phyloP scores from a whole-genome alignment of 2,888 invertebrate genomes.

The Diplazon laetatorius region DNA sequence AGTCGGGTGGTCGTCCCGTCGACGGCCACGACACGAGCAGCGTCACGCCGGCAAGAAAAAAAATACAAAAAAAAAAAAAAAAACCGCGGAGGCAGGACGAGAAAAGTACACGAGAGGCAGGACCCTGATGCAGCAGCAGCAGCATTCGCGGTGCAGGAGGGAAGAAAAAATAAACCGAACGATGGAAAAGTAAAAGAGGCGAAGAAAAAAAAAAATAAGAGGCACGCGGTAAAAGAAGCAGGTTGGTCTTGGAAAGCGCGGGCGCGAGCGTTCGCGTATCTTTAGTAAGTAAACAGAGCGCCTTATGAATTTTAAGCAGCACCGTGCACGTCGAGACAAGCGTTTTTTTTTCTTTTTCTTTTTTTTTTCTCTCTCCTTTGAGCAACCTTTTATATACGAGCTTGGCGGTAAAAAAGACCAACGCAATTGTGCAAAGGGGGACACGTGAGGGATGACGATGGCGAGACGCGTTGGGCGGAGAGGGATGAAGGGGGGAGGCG shows the following conservation, averaged over 20 bases:
- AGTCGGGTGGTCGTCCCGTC: slow-evolving; percentile 20
- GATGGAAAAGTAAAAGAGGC: slow-evolving; percentile 4
- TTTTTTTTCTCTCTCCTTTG: too few relatives aligned
- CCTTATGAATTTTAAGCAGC: slow-evolving; percentile 82
- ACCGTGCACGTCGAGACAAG: slow-evolving; percentile 67
- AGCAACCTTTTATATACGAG: slow-evolving; percentile 66
- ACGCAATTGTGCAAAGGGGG: slow-evolving; percentile 35
- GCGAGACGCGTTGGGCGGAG: too few relatives aligned
- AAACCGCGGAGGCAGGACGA: not conserved
- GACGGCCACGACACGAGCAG: slow-evolving; percentile 29
- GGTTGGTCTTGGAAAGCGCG: slow-evolving; percentile 34
- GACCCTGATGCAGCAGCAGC: slow-evolving; percentile 48
- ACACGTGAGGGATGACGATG: not conserved
- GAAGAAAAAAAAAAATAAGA: slow-evolving; percentile 9
- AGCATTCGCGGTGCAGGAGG: slow-evolving; percentile 38
- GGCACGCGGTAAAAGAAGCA: slow-evolving; percentile 21
- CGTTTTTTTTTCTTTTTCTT: too few relatives aligned
- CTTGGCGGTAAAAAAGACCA: slow-evolving; percentile 41
- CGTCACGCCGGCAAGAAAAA: slow-evolving; percentile 26
- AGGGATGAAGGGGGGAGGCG: not conserved
- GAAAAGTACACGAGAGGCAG: slow-evolving; percentile 20
- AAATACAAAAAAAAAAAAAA: slow-evolving; percentile 9
- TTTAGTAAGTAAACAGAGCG: slow-evolving; percentile 81
- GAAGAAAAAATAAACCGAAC: slow-evolving; percentile 35
- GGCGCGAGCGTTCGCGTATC: slow-evolving; percentile 72